Evolutionary conservation across 2,888 invertebrate genomes (phyloP).

Genomic region (Blomia tropicalis): DNA sequence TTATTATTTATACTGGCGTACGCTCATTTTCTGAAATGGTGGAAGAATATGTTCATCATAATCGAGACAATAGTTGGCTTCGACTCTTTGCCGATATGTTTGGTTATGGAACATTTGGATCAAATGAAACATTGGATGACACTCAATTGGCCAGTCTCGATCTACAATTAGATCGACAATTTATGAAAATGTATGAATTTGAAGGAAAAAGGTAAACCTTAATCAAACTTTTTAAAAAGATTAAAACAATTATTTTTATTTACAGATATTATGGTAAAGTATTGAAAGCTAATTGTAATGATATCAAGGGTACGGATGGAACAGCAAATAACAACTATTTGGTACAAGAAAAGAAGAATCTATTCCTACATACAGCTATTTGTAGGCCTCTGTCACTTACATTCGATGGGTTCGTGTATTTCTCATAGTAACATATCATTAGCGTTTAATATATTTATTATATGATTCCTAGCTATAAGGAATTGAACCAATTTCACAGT

Average conservation of each 20-base stretch:
- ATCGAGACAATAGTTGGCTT: not conserved
- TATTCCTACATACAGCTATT: not conserved
- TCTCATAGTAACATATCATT: no score
- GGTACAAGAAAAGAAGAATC: not conserved
- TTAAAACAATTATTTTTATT: constrained; percentile 1
- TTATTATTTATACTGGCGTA: not conserved
- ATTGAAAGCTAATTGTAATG: not conserved
- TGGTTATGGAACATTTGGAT: not conserved
- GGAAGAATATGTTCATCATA: not conserved
- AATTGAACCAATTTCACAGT: not conserved
- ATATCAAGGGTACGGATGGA: constrained; percentile 2
- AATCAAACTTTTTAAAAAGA: not conserved
- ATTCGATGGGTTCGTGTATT: not conserved
- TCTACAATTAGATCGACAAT: not conserved
- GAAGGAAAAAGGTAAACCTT: not conserved
- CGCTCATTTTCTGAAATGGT: constrained; percentile 1
- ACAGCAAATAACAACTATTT: constrained; percentile 4
- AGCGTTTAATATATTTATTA: not conserved
- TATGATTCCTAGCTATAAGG: not conserved
- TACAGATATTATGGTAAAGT: not conserved
- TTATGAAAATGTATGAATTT: not conserved
- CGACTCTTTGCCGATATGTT: not conserved
- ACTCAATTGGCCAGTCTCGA: not conserved
- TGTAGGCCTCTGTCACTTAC: not conserved
- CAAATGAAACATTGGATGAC: not conserved